Base-by-base conservation (phyloP, 2,888 invertebrate species). In the Ctenicera cuprea region DNA sequence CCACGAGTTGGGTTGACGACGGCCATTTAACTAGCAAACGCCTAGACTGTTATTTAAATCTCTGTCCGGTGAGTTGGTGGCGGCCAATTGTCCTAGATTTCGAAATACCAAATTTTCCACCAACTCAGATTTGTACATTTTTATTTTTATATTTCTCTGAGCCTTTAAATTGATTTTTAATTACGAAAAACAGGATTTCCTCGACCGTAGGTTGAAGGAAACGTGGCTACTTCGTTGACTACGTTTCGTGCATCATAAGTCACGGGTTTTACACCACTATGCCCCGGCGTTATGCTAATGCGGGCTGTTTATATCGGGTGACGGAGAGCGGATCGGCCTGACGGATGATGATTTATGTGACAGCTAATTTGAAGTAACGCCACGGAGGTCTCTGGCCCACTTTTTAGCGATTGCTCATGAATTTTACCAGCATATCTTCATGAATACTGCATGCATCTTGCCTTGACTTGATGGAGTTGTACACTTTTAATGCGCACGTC, bases 341-440 rank as follows among this genome's bases (percentile, higher is more conserved):
- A 75, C 71, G 75, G 75, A 75, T 75, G 71, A 75, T 75, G 75
- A 75, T 75, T 75, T 75, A 75, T 75, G 71, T 64, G 75, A 71
- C 71, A 71, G 71, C 64, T 71, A 75, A 75, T 75, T 75, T 62
- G 67, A 71, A 68, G 61, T 63, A 71, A 75, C 71, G 68, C 71
- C 61, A 54, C 63, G 52, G 62, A 62, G 71, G 65, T 65, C 69
- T 50, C 38, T 26, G 57, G 41, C 52, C 41, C 57, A 65, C 65
- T 70, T 65, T 73, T 74, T 74, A 70, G 59, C 63, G 59, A 54
- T 68, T 73, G 59, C 69, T 73, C 64, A 73, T 64, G 73, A 73
- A 69, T 68, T 68, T 73, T 63, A 57, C 43, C 62, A 48, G 52
- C 68, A 52, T 64, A 41, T 38, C 45, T 54, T 73, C 65, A 66